Base-by-base conservation (phyloP, 2,888 invertebrate species). In the Cabera pusaria region DNA sequence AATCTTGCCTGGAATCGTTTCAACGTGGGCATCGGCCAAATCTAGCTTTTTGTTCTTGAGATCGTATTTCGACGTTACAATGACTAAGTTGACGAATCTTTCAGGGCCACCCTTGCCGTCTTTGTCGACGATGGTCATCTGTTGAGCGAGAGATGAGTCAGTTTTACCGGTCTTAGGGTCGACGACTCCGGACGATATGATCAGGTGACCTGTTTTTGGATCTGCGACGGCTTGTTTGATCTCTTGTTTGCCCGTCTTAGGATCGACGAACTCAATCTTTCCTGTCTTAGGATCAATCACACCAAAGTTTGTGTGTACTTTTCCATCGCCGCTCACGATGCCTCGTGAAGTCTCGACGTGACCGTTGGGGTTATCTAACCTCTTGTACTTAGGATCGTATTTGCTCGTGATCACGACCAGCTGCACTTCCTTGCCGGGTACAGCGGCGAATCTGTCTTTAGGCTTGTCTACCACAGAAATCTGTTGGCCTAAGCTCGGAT, bases 111-210 rank as follows among this genome's bases (percentile, higher is more conserved):
- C 68, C 39, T 67, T 72, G 14, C 62, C 52, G 49, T 75, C 72
- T 54, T 68, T 77, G 29, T 80, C 79, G 0, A 80, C 76, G 32
- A 91, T 84, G 25, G 78, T 81, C 10, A 90, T 79, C 32, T 90
- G 84, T 52, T 91, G 91, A 8, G 86, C 90, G 18, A 91, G 62
- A 8, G 87, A 78, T 12, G 78, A 82, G 57, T 91, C 91, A 2
- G 74, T 54, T 58, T 91, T 91, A n/a, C 91, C 91, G 0, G 91
- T 87, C 49, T 85, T 89, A 0, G 91, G 91, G 61, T 92, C 90
- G 6, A 90, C 77, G 2, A 92, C 83, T 20, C 91, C 91, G 1
- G 90, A 80, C 6, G 90, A 86, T 27, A 91, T 67, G 5, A 91
- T 75, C 3, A 91, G 77, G 62, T 91, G 85, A 19, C 91, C 91